Evolutionary conservation across 2,113 vertebrate genomes (phyloP).

Genomic region (Epinephelus lanceolatus): DNA sequence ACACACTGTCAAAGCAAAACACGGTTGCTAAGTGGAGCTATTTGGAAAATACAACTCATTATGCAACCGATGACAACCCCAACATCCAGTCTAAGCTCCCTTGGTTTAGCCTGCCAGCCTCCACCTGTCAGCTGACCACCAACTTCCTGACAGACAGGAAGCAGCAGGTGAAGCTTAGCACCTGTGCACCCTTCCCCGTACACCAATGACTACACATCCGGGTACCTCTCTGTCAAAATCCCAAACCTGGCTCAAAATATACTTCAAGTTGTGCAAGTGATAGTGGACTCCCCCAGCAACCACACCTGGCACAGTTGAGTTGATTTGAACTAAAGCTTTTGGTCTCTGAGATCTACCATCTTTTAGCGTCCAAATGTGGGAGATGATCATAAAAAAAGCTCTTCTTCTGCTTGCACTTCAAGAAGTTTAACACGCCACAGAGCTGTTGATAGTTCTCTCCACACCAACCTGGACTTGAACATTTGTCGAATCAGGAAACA

Average conservation of each 20-base stretch:
- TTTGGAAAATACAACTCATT: neutral
- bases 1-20: neutral
- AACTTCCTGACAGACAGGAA: neutral
- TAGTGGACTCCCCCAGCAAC: neutral
- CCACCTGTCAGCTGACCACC: neutral
- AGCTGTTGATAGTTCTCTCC: neutral
- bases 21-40: neutral
- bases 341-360: neutral
- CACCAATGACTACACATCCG: neutral
- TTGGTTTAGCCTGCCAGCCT: neutral
- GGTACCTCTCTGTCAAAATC: neutral
- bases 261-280: neutral
- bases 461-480: neutral
- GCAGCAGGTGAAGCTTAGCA: neutral
- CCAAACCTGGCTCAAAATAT: neutral
- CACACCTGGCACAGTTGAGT: neutral
- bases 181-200: neutral
- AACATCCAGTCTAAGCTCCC: neutral
- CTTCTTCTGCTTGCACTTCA: no score
- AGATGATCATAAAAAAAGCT: neutral
- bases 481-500: slow-evolving; percentile 1
- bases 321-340: neutral
- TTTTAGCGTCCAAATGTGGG: neutral
- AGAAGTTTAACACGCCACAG: neutral
- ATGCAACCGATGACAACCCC: neutral